Percentiles rank a stretch among this genome's conserved stretches.
These are phyloP conservation scores for Brachionus koreanus DNA, from an alignment of 1,140 invertebrate genomes.

Conservation along the genomic window DNA sequence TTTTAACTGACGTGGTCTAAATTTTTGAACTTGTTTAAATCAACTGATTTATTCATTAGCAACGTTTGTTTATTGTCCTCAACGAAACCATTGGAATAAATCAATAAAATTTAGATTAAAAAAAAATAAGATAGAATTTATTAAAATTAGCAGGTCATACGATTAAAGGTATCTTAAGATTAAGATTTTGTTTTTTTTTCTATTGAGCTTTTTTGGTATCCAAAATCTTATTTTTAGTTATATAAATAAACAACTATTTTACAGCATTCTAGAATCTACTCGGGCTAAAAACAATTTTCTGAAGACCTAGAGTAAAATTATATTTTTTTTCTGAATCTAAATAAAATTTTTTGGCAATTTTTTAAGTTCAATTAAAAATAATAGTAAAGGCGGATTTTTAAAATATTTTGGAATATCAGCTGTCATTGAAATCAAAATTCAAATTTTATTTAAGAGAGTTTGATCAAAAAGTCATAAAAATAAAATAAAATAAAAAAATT, in stretches of 20 bases:
- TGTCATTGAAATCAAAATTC: not conserved
- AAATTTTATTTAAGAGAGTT: not conserved
- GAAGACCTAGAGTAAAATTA: not conserved
- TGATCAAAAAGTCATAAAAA: not conserved
- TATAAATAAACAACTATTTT: constrained; percentile 27
- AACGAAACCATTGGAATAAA: constrained; percentile 7
- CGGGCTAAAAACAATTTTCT: constrained; percentile 1
- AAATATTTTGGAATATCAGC: not conserved
- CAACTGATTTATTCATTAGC: not conserved
- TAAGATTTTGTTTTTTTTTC: not conserved
- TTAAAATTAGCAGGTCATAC: constrained; percentile 11
- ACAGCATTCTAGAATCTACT: not conserved
- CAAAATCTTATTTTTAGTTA: constrained; percentile 1
- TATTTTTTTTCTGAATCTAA: not conserved
- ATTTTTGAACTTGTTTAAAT: not conserved
- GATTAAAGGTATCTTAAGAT: constrained; percentile 14
- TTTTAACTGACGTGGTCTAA: not conserved
- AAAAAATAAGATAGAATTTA: constrained; percentile 13
- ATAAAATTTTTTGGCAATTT: not conserved
- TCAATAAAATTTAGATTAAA: constrained; percentile 34
- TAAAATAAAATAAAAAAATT: not conserved
- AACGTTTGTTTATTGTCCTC: constrained; percentile 12
- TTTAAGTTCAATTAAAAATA: not conserved
- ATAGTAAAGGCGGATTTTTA: not conserved
- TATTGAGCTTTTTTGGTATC: not conserved